A percentile compares a stretch with the other conserved stretches of the same genome.
Evolutionary conservation across 2,113 vertebrate genomes (phyloP).

Genomic region (Numenius arquata): DNA sequence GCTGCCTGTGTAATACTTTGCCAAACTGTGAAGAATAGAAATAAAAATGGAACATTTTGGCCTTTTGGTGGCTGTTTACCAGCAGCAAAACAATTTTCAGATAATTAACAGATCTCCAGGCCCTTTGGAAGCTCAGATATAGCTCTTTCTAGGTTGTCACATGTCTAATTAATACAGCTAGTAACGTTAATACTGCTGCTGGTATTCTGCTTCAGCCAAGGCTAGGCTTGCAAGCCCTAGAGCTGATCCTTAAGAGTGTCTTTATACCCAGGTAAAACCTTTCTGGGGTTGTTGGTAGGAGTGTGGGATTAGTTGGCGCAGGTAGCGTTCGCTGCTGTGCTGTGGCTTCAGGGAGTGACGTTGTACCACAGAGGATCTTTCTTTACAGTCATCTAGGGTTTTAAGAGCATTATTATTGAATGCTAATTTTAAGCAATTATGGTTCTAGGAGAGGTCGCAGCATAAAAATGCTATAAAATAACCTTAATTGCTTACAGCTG

Average conservation of each 20-base stretch:
- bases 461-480: not conserved
- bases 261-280: not conserved
- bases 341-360: not conserved
- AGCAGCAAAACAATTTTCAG: conserved; percentile 6
- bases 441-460: not conserved
- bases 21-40: not conserved
- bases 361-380: not conserved
- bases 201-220: not conserved
- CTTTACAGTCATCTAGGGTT: not conserved
- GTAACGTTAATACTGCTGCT: not conserved
- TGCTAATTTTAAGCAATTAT: conserved; percentile 10
- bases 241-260: not conserved
- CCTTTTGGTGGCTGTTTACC: not conserved
- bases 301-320: not conserved
- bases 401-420: not conserved
- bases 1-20: not conserved
- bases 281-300: not conserved
- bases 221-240: not conserved
- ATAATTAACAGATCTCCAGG: not conserved
- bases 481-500: conserved; percentile 12
- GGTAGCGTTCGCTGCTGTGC: rapidly evolving
- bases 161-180: not conserved
- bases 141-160: not conserved
- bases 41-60: conserved; percentile 12
- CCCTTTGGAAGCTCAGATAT: not conserved